Conservation (phyloP, 2,797 vertebrate genomes). For the Centroberyx gerrardi region DNA sequence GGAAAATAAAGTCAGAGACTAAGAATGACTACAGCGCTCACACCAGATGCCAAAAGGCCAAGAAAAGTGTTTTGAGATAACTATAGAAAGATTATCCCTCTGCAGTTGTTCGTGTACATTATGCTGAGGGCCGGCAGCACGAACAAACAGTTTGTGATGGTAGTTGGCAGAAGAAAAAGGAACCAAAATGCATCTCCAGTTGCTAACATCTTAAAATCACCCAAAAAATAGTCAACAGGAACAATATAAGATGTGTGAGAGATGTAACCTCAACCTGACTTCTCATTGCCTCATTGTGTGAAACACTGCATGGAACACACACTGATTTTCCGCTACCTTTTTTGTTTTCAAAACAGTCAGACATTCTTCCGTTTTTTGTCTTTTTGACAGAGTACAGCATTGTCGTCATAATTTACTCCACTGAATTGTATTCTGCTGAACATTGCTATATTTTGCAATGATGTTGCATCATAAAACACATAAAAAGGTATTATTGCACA, state of each 20-base stretch:
- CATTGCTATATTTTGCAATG: not conserved
- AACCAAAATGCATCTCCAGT: too few relatives aligned
- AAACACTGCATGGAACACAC: constrained; percentile 24
- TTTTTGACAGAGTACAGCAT: not conserved
- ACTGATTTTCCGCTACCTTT: not conserved
- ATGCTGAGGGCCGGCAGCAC: too few relatives aligned
- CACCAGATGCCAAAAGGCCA: not conserved
- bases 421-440: not conserved
- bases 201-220: too few relatives aligned
- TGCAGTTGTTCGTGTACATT: too few relatives aligned
- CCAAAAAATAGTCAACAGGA: too few relatives aligned
- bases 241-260: not conserved
- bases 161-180: too few relatives aligned
- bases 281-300: not conserved
- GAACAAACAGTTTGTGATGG: too few relatives aligned
- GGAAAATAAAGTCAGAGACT: too few relatives aligned
- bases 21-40: not conserved
- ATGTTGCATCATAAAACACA: not conserved
- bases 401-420: not conserved
- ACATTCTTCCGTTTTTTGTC: not conserved
- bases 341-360: not conserved
- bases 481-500: too few relatives aligned
- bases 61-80: not conserved
- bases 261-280: not conserved
- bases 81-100: not conserved